Evolutionary conservation across 2,797 vertebrate species (phyloP).

Genomic region (Poecilia wingei): DNA sequence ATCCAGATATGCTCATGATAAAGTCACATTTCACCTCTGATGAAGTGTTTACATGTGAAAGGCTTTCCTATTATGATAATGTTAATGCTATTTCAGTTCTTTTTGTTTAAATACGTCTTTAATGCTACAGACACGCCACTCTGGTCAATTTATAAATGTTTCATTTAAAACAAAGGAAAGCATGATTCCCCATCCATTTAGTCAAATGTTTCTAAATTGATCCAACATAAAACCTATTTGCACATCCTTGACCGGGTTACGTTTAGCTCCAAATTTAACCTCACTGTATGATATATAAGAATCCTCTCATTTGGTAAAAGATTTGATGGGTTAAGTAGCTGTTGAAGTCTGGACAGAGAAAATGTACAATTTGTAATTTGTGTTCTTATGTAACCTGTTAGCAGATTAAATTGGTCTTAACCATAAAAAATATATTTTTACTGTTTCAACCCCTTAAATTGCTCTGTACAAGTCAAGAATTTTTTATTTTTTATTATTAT

Average conservation of each 20-base stretch:
- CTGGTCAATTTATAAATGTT: not conserved
- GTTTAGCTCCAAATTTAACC: not conserved
- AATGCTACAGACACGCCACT: not conserved
- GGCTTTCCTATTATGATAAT: not conserved
- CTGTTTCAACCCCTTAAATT: not conserved
- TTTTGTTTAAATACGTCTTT: not conserved
- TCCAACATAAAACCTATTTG: not conserved
- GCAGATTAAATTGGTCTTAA: not conserved
- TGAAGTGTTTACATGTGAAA: not conserved
- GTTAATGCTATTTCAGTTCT: not conserved
- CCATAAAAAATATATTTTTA: not conserved
- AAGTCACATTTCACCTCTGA: not conserved
- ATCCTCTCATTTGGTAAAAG: not conserved
- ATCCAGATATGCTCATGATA: not conserved
- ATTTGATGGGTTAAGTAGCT: not conserved
- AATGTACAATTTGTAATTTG: not conserved
- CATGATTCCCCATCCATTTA: not conserved
- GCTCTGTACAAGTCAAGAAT: not conserved
- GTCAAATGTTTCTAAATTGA: not conserved
- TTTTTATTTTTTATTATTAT: too few species aligned
- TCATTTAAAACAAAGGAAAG: not conserved
- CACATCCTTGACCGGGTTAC: not conserved
- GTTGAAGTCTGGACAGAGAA: not conserved
- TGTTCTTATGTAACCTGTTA: not conserved
- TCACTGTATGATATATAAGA: not conserved